Evolutionary conservation across 92 coral and sea anemone species (phyloP).

Genomic region (Siderastrea siderea): DNA sequence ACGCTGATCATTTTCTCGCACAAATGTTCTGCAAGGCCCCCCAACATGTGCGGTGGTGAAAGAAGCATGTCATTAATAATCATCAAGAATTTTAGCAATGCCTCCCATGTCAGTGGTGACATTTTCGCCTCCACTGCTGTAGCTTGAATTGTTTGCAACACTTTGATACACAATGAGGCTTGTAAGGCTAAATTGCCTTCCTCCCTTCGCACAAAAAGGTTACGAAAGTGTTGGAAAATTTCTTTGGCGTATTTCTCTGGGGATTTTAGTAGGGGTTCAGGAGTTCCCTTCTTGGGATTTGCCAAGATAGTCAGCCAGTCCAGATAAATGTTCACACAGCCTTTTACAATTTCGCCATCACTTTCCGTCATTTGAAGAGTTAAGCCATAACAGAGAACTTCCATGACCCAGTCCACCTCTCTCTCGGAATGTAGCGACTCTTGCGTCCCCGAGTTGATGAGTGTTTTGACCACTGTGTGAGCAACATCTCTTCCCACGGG

Average conservation of each 20-base stretch:
- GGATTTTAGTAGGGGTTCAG: slow-evolving; percentile 79
- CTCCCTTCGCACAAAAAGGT: slow-evolving; percentile 84
- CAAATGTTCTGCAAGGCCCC: slow-evolving; percentile 94
- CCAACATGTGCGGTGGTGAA: slow-evolving; percentile 91
- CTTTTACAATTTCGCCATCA: slow-evolving; percentile 95
- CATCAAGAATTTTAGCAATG: slow-evolving; percentile 86
- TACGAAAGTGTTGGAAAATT: slow-evolving; percentile 94
- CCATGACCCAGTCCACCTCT: slow-evolving; percentile 97
- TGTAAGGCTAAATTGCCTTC: slow-evolving; percentile 95
- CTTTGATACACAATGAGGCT: slow-evolving; percentile 92
- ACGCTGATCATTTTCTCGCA: slow-evolving; percentile 86
- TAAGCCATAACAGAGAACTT: slow-evolving; percentile 92
- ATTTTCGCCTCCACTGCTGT: slow-evolving; percentile 72
- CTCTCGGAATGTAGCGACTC: slow-evolving; percentile 73
- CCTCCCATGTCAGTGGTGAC: slow-evolving; percentile 89
- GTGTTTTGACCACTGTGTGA: slow-evolving; percentile 82
- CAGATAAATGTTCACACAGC: slow-evolving; percentile 89
- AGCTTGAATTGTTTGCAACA: slow-evolving; percentile 84
- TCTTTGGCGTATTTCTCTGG: slow-evolving; percentile 85
- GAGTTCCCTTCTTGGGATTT: slow-evolving; percentile 85
- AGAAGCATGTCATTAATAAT: slow-evolving; percentile 86
- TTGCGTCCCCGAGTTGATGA: slow-evolving; percentile 67
- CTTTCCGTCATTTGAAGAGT: slow-evolving; percentile 92
- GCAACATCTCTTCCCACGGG: slow-evolving; percentile 94
- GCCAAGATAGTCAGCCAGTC: slow-evolving; percentile 90